Evolutionary conservation across 2,888 invertebrate genomes (phyloP).

Genomic region (Hybos culiciformis): DNA sequence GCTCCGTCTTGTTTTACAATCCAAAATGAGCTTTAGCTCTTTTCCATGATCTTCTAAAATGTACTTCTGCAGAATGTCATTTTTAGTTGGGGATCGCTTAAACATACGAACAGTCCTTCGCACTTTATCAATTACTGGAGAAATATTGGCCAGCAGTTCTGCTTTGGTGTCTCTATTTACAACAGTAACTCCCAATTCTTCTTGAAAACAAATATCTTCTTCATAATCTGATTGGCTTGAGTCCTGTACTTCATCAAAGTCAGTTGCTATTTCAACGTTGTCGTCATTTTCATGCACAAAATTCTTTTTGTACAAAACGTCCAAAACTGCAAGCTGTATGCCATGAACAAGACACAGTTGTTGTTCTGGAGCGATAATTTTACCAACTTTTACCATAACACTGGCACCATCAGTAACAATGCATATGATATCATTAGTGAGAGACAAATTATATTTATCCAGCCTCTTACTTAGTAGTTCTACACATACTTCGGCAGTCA

Average conservation of each 20-base stretch:
- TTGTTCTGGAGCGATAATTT: conserved; percentile 2
- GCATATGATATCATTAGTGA: neutral
- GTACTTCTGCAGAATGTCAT: neutral
- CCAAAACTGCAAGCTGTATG: conserved; percentile 3
- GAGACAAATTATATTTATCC: conserved; percentile 1
- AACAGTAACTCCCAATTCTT: conserved; percentile 1
- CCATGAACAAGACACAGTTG: conserved; percentile 1
- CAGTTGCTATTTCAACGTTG: neutral
- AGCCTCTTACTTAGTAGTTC: neutral
- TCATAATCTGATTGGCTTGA: neutral
- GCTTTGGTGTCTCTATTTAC: conserved; percentile 1
- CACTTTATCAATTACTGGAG: conserved; percentile 1
- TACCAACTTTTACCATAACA: conserved; percentile 3
- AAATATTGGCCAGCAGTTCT: conserved; percentile 2
- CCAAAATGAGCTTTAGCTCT: neutral
- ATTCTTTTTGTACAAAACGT: conserved; percentile 1
- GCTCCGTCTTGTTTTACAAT: neutral
- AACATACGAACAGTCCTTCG: neutral
- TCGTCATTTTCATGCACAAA: conserved; percentile 1
- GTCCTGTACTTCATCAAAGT: neutral
- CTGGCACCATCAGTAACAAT: conserved; percentile 1
- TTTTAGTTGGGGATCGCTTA: neutral
- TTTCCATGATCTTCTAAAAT: neutral
- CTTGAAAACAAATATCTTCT: conserved; percentile 2
- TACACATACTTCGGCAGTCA: conserved; percentile 4